Evolutionary conservation across 2,797 vertebrate genomes (phyloP), one percentile per base, ranked within the genome.

Genomic region (Sylvilagus floridanus): DNA sequence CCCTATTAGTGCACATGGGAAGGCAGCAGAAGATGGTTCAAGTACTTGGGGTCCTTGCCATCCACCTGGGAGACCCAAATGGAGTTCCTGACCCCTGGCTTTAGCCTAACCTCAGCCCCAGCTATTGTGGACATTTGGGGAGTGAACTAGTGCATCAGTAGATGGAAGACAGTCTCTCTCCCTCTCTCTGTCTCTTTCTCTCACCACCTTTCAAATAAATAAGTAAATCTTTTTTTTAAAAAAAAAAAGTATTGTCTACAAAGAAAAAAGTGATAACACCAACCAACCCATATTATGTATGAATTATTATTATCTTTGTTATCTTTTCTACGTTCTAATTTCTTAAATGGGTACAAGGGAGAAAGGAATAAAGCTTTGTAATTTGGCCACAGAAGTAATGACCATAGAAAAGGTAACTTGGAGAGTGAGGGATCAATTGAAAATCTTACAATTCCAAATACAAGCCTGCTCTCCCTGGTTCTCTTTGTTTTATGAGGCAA

Each of bases 401-500:
- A 28, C 69, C 26, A 42, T 11, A 17, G 4, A 19, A 82, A 85
- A 96, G n/a, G 76, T 57, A 76, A 90, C 32, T 76, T 60, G 5
- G 10, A 87, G n/a, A 11, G 11, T 42, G 17, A 63, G 84, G 11
- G 9, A 65, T 75, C 32, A 71, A 28, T 17, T 76, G 85, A 62
- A 91, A 88, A 32, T 65, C 57, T 37, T 17, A 28, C 5, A 57
- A n/a, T 83, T 83, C 30, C 8, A 81, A 66, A 4, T 68, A 87
- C 3, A 28, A 1, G 69, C 57, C 76, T 65, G 6, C 2, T 88
- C 9, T 87, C 86, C 22, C 7, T 37, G 86, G 71, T 69, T 35
- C 42, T 71, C 65, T 66, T 79, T n/a, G 66, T 60, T 82, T 85
- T 71, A 91, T 66, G 30, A 93, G 76, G 47, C 17, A 85, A 81